Base-by-base conservation (phyloP, 92 coral and sea anemone genomes). In the Zoanthus gigantus region DNA sequence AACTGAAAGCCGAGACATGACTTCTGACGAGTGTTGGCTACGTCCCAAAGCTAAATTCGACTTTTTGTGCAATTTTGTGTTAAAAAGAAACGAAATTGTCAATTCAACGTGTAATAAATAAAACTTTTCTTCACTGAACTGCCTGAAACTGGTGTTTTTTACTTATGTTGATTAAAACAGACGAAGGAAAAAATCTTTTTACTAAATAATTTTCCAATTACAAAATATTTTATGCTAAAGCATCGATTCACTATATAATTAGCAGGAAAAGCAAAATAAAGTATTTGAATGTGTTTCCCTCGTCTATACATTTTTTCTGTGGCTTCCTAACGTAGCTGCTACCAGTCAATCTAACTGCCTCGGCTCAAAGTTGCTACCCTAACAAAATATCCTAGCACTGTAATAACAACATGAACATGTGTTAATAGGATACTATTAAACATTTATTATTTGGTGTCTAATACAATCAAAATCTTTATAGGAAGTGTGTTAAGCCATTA, bases 1-100 rank as follows among this genome's bases (percentile, higher is more conserved):
- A 76, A 95, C 88, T 13, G 98, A 95, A 76, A 95, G 92, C 80
- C 98, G 98, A 89, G 96, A 92, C 96, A 75, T 79, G 81, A 57
- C 77, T 17, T 83, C 58, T 65, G 92, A 46, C 86, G 77, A 9
- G 82, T 94, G 92, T 74, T 92, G 94, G 92, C 94, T 95, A 90
- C 87, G 93, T 83, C 93, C 94, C 91, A 94, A 81, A 75, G 98
- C 90, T 72, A 92, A 90, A 83, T 90, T 87, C 46, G 88, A 85
- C 97, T 94, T 89, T 73, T 82, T 76, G 74, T 18, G 68, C 54
- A 83, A 82, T 74, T 74, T 8, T 30, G 57, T 66, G 65, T 54
- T 54, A 7, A 77, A 58, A 34, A 16, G 48, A 80, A 69, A 69
- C 53, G 34, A 66, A 65, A 17, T 44, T 84, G 12, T 71, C 56